These are phyloP conservation scores for Nymphalis urticae DNA, from an alignment of 2,888 invertebrate genomes.

Conservation along the genomic window DNA sequence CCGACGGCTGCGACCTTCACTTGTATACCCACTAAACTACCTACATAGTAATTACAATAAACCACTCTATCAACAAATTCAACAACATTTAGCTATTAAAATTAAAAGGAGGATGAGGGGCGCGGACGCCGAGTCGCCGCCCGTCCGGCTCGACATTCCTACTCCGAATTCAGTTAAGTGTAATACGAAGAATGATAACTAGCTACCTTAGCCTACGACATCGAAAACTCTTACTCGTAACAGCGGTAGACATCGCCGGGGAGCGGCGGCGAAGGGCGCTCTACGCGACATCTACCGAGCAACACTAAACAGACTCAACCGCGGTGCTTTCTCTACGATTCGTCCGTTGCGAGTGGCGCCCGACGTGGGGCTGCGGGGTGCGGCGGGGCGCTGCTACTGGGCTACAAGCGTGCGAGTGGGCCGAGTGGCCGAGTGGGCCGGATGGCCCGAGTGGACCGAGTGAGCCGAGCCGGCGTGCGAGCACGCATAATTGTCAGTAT, in stretches of 20 bases:
- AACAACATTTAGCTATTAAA: constrained; percentile 81
- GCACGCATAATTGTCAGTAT: constrained; percentile 45
- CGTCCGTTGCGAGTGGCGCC: neutral
- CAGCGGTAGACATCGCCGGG: constrained; percentile 44
- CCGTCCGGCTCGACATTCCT: constrained; percentile 34
- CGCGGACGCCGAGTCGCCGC: constrained; percentile 42
- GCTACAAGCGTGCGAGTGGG: constrained; percentile 25
- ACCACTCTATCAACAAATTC: constrained; percentile 80
- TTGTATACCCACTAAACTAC: constrained; percentile 60
- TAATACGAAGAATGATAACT: constrained; percentile 61
- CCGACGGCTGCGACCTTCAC: constrained; percentile 59
- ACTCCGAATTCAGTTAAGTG: constrained; percentile 15
- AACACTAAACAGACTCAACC: no score
- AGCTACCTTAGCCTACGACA: constrained; percentile 72
- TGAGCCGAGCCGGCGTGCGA: constrained; percentile 27
- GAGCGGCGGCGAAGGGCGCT: constrained; percentile 8
- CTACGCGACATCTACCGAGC: neutral
- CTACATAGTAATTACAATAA: constrained; percentile 66
- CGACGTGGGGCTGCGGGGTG: constrained; percentile 13
- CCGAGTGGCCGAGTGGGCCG: neutral
- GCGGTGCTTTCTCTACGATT: no score
- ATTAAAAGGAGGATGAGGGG: constrained; percentile 67
- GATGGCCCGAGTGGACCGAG: constrained; percentile 23
- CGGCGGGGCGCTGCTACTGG: constrained; percentile 24
- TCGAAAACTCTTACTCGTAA: constrained; percentile 61